A percentile compares a stretch with the other conserved stretches of the same genome.
Evolutionary conservation across 2,888 invertebrate species (phyloP).

Genomic region (Pachymerium ferrugineum): DNA sequence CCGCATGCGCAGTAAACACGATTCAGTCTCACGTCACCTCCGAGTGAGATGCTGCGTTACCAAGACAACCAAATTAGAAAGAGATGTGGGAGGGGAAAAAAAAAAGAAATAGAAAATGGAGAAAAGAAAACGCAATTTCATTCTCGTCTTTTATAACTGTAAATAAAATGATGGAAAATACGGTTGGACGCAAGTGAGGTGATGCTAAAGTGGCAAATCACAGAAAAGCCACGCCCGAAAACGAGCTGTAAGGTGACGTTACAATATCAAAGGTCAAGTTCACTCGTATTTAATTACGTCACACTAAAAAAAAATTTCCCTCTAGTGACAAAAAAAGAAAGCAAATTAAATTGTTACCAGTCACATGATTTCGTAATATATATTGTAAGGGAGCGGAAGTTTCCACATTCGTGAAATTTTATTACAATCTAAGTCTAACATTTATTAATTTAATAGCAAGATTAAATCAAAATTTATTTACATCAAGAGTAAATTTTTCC

Average conservation of each 20-base stretch:
- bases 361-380: not conserved
- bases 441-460: no score
- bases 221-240: not conserved
- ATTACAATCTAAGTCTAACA: not conserved
- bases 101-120: no score
- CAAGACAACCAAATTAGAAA: not conserved
- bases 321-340: not conserved
- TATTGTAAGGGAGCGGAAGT: not conserved
- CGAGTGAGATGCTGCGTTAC: not conserved
- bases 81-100: no score
- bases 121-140: no score
- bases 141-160: no score
- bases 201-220: not conserved
- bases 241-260: not conserved
- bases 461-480: no score
- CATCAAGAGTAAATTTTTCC: no score
- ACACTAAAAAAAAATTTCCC: not conserved
- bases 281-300: not conserved
- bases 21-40: not conserved
- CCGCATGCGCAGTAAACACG: not conserved
- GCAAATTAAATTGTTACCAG: not conserved
- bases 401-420: not conserved
- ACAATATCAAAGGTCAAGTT: conserved; percentile 8
- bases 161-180: not conserved
- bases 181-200: not conserved